These are phyloP conservation scores for Phyllopteryx taeniolatus DNA, from an alignment of 2,113 vertebrate genomes.

Conservation along the genomic window DNA sequence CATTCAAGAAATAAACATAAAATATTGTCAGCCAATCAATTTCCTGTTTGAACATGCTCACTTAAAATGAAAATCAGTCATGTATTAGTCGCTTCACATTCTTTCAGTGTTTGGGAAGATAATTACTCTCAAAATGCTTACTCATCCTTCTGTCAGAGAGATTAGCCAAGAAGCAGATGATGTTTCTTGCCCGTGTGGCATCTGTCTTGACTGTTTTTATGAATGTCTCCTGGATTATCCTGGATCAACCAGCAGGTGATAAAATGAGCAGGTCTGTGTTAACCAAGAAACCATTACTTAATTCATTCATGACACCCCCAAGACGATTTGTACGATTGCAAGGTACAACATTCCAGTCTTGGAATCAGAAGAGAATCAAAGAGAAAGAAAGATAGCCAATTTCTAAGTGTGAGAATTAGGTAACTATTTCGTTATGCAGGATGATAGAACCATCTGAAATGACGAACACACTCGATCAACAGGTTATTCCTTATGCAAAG, in stretches of 20 bases:
- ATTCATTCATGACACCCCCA: neutral
- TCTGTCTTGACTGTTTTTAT: slow-evolving; percentile 53
- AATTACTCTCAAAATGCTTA: slow-evolving; percentile 65
- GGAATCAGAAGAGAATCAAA: neutral
- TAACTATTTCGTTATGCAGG: neutral
- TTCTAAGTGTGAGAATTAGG: neutral
- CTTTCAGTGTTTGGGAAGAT: slow-evolving; percentile 55
- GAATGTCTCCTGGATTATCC: slow-evolving; percentile 56
- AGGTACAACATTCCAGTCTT: neutral
- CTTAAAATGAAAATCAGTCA: slow-evolving; percentile 58
- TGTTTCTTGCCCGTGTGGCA: slow-evolving; percentile 56
- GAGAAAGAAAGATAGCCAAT: no score
- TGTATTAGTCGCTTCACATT: slow-evolving; percentile 53
- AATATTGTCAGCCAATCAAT: slow-evolving; percentile 61
- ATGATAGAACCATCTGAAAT: slow-evolving; percentile 16
- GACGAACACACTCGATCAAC: slow-evolving; percentile 22
- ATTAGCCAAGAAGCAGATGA: slow-evolving; percentile 66
- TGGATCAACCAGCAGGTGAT: slow-evolving; percentile 62
- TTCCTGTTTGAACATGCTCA: slow-evolving; percentile 63
- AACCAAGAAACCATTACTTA: slow-evolving; percentile 23
- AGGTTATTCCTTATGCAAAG: slow-evolving; percentile 52
- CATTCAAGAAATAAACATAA: slow-evolving; percentile 49
- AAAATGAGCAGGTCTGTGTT: slow-evolving; percentile 61
- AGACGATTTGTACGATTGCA: slow-evolving; percentile 18
- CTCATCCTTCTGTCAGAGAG: slow-evolving; percentile 68